Evolutionary conservation across 2,113 vertebrate species (phyloP), one percentile per base, ranked within the genome.

Genomic region (Phrynosoma blainvillii): DNA sequence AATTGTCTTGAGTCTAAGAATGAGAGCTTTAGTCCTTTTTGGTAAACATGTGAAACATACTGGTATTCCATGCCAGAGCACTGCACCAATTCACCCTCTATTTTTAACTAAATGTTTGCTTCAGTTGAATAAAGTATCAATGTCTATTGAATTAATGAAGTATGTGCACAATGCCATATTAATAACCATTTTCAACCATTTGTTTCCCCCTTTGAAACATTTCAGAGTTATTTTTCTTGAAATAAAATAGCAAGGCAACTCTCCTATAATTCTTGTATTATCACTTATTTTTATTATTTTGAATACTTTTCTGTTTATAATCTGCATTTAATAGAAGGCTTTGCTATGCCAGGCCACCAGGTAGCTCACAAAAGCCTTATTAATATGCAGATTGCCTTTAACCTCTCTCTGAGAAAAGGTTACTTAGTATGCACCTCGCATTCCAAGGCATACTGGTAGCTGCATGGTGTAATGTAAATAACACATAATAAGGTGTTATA

Each of bases 371-470:
- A 5, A 87, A 6, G 54, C 73, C 40, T 92, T 54, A 71, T 84
- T 91, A 91, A 11, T 32, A 85, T 90, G 36, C 79, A 42, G 18
- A 84, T 82, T 76, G 79, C 52, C 73, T 92, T 90, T 82, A 79
- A 79, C 79, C 74, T 65, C 52, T 91, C 83, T 84, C 56, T 87
- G 86, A 91, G 83, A 84, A 25, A 87, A 52, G 68, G 23, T 6
- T 76, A 82, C 23, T 87, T 89, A 89, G 82, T 1, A 1, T 75
- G 75, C 65, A 42, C 75, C 88, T 80, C 1, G 1, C 20, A 36
- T 79, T 91, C 91, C 75, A 84, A 89, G 74, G 79, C 65, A 89
- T 79, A 87, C 10, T 84, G 88, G 92, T 89, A 87, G 70, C 13
- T 77, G 59, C 85, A 75, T 89, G 79, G 56, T 36, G 81, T n/a